Evolutionary conservation across 2,797 vertebrate genomes (phyloP), one percentile per base, ranked within the genome.

Genomic region (Megalops cyprinoides): DNA sequence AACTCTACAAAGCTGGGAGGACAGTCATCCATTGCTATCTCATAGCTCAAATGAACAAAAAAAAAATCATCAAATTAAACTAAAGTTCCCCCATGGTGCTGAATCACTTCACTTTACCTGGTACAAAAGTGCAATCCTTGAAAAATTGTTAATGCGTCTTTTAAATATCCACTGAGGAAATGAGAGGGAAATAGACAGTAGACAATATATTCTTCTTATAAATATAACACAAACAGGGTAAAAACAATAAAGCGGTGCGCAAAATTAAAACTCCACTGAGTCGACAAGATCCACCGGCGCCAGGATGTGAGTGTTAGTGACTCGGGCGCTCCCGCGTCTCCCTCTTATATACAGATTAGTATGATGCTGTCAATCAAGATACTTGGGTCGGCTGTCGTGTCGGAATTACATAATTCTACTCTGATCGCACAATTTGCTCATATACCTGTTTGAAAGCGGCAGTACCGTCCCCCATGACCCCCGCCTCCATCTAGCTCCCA

Each of bases 311-410:
- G 85, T 84, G 81, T 81, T 80, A 91, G 86, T 88, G 89, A 78
- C 85, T 82, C 80, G 73, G 65, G 83, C 78, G 4, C 82, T 74
- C 67, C 55, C 77, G 85, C 84, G 85, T 88, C 86, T 82, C 86
- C 78, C 85, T 89, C 86, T 93, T 96, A 96, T 96, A 97, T 95
- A 92, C 82, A 87, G 88, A 82, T 88, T 84, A 85, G 77, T 74
- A 71, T 74, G 81, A 31, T 71, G 85, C 93, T 93, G 96, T 95
- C 96, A 94, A 87, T 95, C 96, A 94, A 85, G 78, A 76, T 31
- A 85, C 88, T 86, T 86, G 85, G 80, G 85, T 88, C 84, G 88
- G 86, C 84, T 86, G 92, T 89, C 90, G 90, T 86, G 86, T 88
- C 86, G 85, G 67, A 79, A 85, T 95, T 95, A 95, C 95, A 94